Evolutionary conservation across 2,113 vertebrate species (phyloP), one percentile per base, ranked within the genome.

Genomic region (Spea bombifrons): DNA sequence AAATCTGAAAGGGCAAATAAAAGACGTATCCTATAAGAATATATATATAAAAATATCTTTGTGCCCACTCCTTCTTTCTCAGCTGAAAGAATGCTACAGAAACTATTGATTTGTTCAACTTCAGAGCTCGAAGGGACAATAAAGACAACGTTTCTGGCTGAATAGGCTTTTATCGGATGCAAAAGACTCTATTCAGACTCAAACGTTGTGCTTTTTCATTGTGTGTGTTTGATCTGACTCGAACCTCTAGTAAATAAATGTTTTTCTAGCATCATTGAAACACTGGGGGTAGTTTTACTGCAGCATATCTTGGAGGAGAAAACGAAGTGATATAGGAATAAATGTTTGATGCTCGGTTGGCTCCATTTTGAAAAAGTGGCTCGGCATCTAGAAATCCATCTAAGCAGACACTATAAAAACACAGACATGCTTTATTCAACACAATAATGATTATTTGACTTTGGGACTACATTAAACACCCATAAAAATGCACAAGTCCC

Each of bases 361-460:
- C 53, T 9, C 13, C 44, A 13, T 67, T 57, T 59, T 50, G 44
- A 8, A 47, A 49, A 57, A 61, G 65, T 45, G 48, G 64, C 78
- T 49, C 68, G 43, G 55, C 65, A 50, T 59, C 64, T 74, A 13
- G 53, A 73, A 66, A 61, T 68, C 43, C 7, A 48, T 12, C 52
- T 13, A 52, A 80, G 53, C 65, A 68, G 64, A 64, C 59, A 71
- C 71, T 80, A 80, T 80, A 80, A 80, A 79, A 74, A 49, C 71
- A 74, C 71, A 80, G 71, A 74, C 78, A 61, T 59, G 78, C 61
- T 80, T 80, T 68, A 80, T 80, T 80, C 71, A 61, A 53, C 78
- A 59, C 65, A 67, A 80, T 80, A 80, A 74, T 80, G 71, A 71
- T 74, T 80, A 80, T 80, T 80, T 80, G 78, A 80, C 71, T 80